phyloP scores from a whole-genome alignment of 2,888 invertebrate genomes.

The Mythimna lalbum region DNA sequence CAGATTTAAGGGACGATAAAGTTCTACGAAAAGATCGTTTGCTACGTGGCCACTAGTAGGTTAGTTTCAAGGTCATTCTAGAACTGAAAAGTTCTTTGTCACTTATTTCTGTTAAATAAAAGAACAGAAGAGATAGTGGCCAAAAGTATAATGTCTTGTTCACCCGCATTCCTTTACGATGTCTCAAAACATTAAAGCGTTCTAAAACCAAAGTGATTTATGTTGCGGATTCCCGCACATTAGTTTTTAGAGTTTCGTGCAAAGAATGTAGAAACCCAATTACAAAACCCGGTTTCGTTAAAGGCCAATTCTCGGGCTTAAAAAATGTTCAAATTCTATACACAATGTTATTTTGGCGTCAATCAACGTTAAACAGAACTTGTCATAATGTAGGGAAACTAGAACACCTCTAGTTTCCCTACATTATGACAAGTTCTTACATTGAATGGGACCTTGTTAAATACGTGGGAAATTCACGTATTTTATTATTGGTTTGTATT shows the following conservation, averaged over 20 bases:
- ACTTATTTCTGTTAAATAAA: not conserved
- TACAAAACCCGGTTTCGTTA: not conserved
- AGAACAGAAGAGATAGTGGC: not conserved
- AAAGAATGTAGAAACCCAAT: constrained; percentile 5
- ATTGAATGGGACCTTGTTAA: not conserved
- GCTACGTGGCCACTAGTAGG: not conserved
- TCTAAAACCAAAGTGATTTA: constrained; percentile 52
- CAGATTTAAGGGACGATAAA: constrained; percentile 3
- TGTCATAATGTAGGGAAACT: not conserved
- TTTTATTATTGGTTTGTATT: too few relatives aligned
- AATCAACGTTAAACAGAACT: not conserved
- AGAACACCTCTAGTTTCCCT: too few relatives aligned
- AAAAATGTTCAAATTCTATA: not conserved
- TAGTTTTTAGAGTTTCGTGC: constrained; percentile 40
- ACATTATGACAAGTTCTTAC: too few relatives aligned
- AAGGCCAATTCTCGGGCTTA: constrained; percentile 1
- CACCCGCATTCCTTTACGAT: constrained; percentile 35
- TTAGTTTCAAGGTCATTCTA: constrained; percentile 1
- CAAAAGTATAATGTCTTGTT: constrained; percentile 17
- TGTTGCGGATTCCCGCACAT: constrained; percentile 25
- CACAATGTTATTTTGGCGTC: not conserved
- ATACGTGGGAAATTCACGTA: not conserved
- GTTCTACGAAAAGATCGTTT: constrained; percentile 8
- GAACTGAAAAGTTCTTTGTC: too few relatives aligned
- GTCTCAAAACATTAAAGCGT: constrained; percentile 44